phyloP scores from a whole-genome alignment of 2,888 invertebrate genomes.

The Mamestra brassicae region DNA sequence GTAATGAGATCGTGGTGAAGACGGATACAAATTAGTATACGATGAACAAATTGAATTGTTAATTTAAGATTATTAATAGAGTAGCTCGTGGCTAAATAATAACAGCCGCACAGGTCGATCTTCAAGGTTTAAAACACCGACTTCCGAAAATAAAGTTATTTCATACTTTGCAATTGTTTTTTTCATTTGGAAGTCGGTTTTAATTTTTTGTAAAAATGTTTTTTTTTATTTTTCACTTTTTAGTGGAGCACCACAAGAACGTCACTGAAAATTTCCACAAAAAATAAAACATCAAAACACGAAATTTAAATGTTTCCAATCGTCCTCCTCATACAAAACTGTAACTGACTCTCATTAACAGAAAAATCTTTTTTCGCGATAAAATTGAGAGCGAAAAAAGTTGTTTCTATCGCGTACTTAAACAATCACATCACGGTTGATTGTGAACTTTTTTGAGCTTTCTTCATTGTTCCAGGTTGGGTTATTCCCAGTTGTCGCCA shows the following conservation, averaged over 20 bases:
- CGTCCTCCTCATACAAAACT: slow-evolving; percentile 12
- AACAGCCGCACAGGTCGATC: too few species aligned
- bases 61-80: too few species aligned
- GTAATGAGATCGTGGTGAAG: slow-evolving; percentile 9
- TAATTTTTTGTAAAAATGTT: too few species aligned
- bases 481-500: too few species aligned
- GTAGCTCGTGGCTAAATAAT: too few species aligned
- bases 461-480: slow-evolving; percentile 52
- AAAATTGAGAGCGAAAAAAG: slow-evolving; percentile 47
- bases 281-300: background rate
- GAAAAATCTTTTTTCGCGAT: slow-evolving; percentile 32
- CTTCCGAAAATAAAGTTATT: too few species aligned
- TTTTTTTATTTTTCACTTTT: too few species aligned
- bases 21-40: slow-evolving; percentile 32
- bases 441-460: slow-evolving; percentile 60
- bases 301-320: slow-evolving; percentile 16
- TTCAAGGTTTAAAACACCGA: too few species aligned
- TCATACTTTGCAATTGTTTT: too few species aligned
- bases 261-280: background rate
- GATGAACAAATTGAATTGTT: too few species aligned
- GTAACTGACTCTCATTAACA: slow-evolving; percentile 33
- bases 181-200: too few species aligned
- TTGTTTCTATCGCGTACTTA: slow-evolving; percentile 57
- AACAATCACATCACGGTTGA: slow-evolving; percentile 63
- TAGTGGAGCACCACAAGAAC: too few species aligned